Evolutionary conservation across 2,888 invertebrate species (phyloP).

Genomic region (Diogma glabrata): DNA sequence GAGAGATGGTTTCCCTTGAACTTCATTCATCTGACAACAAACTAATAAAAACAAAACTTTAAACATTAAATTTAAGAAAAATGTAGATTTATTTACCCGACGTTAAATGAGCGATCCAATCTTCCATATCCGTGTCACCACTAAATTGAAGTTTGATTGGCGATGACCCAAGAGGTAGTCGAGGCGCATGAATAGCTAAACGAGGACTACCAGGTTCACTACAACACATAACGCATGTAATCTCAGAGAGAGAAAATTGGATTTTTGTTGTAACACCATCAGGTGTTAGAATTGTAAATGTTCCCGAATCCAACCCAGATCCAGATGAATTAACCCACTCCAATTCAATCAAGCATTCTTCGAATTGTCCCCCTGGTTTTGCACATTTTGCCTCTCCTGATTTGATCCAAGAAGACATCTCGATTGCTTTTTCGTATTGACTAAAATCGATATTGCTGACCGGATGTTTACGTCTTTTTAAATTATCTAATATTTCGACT

Average conservation of each 20-base stretch:
- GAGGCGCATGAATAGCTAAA: slow-evolving; percentile 60
- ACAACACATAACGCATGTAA: slow-evolving; percentile 62
- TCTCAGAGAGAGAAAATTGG: slow-evolving; percentile 62
- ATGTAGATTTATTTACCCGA: slow-evolving; percentile 29
- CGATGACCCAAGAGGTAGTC: slow-evolving; percentile 37
- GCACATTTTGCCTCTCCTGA: slow-evolving; percentile 66
- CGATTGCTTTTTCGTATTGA: slow-evolving; percentile 64
- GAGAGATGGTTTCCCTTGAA: slow-evolving; percentile 56
- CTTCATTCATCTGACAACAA: slow-evolving; percentile 59
- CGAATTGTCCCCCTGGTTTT: slow-evolving; percentile 42
- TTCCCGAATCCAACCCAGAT: slow-evolving; percentile 57
- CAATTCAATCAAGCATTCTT: slow-evolving; percentile 68
- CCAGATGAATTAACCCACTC: slow-evolving; percentile 61
- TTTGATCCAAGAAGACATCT: slow-evolving; percentile 77
- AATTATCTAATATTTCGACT: slow-evolving; percentile 53
- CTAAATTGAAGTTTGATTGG: slow-evolving; percentile 65
- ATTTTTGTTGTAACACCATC: slow-evolving; percentile 65
- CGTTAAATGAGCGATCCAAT: slow-evolving; percentile 74
- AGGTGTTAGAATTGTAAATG: slow-evolving; percentile 62
- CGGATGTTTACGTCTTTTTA: slow-evolving; percentile 46
- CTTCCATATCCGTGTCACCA: slow-evolving; percentile 76
- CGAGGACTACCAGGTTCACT: slow-evolving; percentile 72
- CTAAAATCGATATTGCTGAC: slow-evolving; percentile 40
- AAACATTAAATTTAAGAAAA: slow-evolving; percentile 25
- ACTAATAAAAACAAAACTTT: slow-evolving; percentile 34